Conservation (phyloP, 2,113 vertebrate species). For the Meriones unguiculatus region DNA sequence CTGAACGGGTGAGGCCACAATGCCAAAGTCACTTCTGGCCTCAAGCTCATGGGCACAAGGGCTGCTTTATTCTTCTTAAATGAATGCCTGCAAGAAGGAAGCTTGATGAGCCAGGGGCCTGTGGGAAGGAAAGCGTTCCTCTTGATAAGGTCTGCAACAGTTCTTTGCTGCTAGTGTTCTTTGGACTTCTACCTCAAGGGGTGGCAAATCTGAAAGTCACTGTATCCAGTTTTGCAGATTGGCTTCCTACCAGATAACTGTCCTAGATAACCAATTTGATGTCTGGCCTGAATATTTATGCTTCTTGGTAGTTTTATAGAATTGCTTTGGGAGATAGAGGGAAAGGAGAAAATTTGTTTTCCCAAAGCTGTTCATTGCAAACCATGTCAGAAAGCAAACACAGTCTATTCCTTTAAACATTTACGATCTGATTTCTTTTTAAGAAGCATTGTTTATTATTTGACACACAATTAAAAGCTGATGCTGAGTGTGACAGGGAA, state of each 20-base stretch:
- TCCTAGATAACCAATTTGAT: background rate
- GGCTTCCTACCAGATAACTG: slow-evolving; percentile 45
- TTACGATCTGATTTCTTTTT: background rate
- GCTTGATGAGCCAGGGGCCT: background rate
- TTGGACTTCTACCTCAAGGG: background rate
- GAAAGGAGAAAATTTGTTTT: slow-evolving; percentile 13
- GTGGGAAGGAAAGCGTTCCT: background rate
- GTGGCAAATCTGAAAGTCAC: slow-evolving; percentile 16
- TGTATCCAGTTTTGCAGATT: background rate
- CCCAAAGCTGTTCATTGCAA: background rate
- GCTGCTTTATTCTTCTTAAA: background rate
- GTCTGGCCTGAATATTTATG: slow-evolving; percentile 12
- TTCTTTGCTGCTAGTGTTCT: background rate
- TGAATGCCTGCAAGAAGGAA: background rate
- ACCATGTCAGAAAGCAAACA: background rate
- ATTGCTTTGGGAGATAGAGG: background rate
- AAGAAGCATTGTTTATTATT: slow-evolving; percentile 6
- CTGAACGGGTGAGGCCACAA: background rate
- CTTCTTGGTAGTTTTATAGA: slow-evolving; percentile 25
- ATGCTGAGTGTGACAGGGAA: background rate
- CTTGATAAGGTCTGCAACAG: background rate
- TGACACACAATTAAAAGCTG: background rate
- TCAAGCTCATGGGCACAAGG: background rate
- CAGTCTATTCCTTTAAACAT: background rate
- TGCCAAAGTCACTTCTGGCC: background rate